These are phyloP conservation scores for Abrostola tripartita DNA, from an alignment of 2,888 invertebrate species.

Conservation along the genomic window DNA sequence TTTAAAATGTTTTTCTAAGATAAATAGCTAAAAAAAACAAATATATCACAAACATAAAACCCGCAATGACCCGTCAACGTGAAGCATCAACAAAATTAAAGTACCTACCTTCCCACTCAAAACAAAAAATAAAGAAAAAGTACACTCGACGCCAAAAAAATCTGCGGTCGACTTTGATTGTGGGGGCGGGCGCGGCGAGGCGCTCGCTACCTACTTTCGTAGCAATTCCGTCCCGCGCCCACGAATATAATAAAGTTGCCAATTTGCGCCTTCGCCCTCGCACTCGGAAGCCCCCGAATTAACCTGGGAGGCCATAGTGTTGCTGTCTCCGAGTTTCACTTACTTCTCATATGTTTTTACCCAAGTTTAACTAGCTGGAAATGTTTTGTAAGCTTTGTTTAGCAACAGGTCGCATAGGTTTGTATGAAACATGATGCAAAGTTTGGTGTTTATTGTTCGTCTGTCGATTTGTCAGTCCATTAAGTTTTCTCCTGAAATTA, in stretches of 20 bases:
- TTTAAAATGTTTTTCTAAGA: too few species aligned
- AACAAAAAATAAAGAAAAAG: conserved; percentile 19
- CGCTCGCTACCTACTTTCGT: conserved; percentile 22
- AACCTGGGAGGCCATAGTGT: conserved; percentile 36
- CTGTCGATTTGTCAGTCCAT: conserved; percentile 7
- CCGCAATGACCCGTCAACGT: neutral
- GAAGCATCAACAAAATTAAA: conserved; percentile 30
- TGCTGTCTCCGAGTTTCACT: conserved; percentile 36
- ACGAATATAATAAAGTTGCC: conserved; percentile 69
- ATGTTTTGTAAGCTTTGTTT: conserved; percentile 26
- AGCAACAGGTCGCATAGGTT: conserved; percentile 33
- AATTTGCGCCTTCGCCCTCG: conserved; percentile 62
- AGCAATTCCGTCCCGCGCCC: conserved; percentile 53
- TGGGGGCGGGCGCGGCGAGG: conserved; percentile 32
- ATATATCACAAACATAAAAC: neutral
- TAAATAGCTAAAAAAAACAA: too few species aligned
- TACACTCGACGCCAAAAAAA: conserved; percentile 38
- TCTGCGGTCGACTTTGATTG: conserved; percentile 54
- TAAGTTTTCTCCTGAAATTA: conserved; percentile 11
- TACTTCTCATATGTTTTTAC: conserved; percentile 32
- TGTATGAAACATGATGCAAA: neutral
- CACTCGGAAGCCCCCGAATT: conserved; percentile 45
- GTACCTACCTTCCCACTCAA: conserved; percentile 21
- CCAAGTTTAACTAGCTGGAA: conserved; percentile 28
- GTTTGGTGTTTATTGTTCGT: neutral